phyloP scores from a whole-genome alignment of 2,113 vertebrate species.

The Taxidea taxus region DNA sequence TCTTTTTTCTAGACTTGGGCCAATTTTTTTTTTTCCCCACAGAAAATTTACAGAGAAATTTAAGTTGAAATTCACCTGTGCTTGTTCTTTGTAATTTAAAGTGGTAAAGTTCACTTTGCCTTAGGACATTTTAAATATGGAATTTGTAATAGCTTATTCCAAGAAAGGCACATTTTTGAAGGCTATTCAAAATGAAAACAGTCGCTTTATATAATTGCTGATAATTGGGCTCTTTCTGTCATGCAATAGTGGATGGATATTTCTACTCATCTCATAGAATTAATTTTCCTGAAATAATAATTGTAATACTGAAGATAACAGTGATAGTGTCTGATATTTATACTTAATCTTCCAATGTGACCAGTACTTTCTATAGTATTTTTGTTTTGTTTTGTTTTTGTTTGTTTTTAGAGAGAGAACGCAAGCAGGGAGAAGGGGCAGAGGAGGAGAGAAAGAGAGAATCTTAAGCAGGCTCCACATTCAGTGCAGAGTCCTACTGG shows the following conservation, averaged over 20 bases:
- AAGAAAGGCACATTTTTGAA: not conserved
- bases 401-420: not conserved
- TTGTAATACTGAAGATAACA: not conserved
- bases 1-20: not conserved
- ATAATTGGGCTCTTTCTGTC: not conserved
- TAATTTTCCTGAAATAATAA: constrained; percentile 23
- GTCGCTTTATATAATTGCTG: not conserved
- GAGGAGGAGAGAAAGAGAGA: not conserved
- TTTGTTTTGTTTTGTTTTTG: not conserved
- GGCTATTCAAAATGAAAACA: not conserved
- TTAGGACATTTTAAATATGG: constrained; percentile 16
- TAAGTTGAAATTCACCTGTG: constrained; percentile 41
- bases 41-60: constrained; percentile 44
- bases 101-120: constrained; percentile 29
- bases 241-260: not conserved
- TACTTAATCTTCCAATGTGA: not conserved
- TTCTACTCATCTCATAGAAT: not conserved
- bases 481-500: not conserved
- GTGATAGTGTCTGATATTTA: not conserved
- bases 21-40: not conserved
- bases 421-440: not conserved
- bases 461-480: not conserved
- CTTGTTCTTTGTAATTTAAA: constrained; percentile 47
- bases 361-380: not conserved
- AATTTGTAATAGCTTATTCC: not conserved